These are phyloP conservation scores for Sericinus montela DNA, from an alignment of 2,888 invertebrate genomes.

Conservation along the genomic window DNA sequence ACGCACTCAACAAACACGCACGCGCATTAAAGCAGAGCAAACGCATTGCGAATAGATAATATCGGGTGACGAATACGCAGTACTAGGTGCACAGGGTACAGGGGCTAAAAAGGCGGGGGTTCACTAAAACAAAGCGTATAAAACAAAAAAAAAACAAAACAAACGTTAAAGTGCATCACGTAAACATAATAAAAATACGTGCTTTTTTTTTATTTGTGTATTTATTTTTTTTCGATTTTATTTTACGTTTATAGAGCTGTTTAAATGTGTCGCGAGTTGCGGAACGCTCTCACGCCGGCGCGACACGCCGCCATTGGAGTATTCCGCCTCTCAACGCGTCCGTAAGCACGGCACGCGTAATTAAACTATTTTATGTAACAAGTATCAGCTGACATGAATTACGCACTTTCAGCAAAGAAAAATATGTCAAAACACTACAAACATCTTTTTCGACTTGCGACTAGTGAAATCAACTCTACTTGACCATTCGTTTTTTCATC, in stretches of 20 bases:
- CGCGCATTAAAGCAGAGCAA: constrained; percentile 1
- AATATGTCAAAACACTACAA: constrained; percentile 81
- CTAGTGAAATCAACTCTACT: constrained; percentile 81
- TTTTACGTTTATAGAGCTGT: constrained; percentile 64
- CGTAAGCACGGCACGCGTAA: constrained; percentile 27
- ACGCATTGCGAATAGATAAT: constrained; percentile 17
- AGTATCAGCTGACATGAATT: constrained; percentile 78
- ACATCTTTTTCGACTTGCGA: constrained; percentile 77
- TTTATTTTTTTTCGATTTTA: constrained; percentile 52
- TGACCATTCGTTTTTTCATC: constrained; percentile 74
- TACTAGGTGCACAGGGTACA: constrained; percentile 52
- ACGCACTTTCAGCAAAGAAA: constrained; percentile 81
- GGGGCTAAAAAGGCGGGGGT: constrained; percentile 51
- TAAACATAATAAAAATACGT: constrained; percentile 46
- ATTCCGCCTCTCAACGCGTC: constrained; percentile 52
- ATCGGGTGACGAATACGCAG: constrained; percentile 1
- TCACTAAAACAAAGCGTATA: constrained; percentile 72
- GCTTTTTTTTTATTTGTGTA: constrained; percentile 52
- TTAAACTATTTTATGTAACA: constrained; percentile 54
- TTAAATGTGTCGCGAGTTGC: constrained; percentile 46
- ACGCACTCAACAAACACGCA: neutral
- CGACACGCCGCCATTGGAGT: constrained; percentile 50
- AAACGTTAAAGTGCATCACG: constrained; percentile 73
- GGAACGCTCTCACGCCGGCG: constrained; percentile 62
- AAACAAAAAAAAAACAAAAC: constrained; percentile 55